Evolutionary conservation across 2,113 vertebrate genomes (phyloP).

Genomic region (Hiodon alosoides): DNA sequence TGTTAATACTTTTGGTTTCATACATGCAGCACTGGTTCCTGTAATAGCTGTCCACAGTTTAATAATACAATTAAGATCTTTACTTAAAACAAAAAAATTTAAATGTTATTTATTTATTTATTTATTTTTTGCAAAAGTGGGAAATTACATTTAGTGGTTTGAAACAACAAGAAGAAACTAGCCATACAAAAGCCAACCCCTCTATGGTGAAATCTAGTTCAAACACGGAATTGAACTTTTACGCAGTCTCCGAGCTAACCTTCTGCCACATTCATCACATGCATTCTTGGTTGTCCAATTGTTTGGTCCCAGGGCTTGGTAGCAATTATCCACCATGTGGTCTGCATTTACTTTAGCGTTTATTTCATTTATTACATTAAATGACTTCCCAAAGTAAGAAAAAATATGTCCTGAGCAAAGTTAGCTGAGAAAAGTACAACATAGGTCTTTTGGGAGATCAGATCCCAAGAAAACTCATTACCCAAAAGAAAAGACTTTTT

Average conservation of each 20-base stretch:
- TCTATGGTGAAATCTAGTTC: background rate
- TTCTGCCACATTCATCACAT: conserved; percentile 1
- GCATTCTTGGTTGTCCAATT: background rate
- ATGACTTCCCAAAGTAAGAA: background rate
- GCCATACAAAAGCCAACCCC: background rate
- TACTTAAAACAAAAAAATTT: background rate
- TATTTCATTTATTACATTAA: background rate
- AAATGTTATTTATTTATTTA: background rate
- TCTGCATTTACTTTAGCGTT: background rate
- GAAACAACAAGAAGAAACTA: background rate
- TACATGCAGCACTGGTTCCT: background rate
- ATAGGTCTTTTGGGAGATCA: background rate
- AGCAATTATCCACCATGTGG: background rate
- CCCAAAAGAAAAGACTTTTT: background rate
- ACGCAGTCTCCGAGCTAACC: background rate
- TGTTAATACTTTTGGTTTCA: background rate
- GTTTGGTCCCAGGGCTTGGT: background rate
- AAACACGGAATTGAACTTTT: background rate
- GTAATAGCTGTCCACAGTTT: background rate
- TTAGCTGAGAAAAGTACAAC: background rate
- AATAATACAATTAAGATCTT: background rate
- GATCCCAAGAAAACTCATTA: background rate
- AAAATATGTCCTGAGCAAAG: background rate
- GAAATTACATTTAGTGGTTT: background rate
- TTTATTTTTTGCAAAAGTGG: background rate